These are phyloP conservation scores for Etheostoma spectabile DNA, from an alignment of 2,113 vertebrate genomes.

Conservation along the genomic window DNA sequence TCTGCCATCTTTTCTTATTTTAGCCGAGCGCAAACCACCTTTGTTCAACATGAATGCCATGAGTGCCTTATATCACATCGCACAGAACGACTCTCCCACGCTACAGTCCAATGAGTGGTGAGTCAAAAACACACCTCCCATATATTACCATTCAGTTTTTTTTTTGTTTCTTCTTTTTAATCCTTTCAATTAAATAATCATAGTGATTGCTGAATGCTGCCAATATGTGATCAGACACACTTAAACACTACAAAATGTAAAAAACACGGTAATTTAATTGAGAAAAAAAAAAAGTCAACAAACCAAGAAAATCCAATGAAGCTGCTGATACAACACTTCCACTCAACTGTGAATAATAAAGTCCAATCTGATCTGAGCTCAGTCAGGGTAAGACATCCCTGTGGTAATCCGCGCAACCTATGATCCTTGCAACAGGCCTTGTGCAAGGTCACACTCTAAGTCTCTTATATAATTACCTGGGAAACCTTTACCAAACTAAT, in stretches of 20 bases:
- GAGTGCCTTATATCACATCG: constrained; percentile 99
- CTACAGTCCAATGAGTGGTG: constrained; percentile 98
- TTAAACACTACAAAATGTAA: background rate
- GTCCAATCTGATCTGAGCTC: constrained; percentile 13
- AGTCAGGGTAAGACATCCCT: constrained; percentile 44
- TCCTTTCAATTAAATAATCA: background rate
- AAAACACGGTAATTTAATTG: background rate
- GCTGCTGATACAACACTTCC: constrained; percentile 13
- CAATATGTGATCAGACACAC: background rate
- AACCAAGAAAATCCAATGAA: background rate
- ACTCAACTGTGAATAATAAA: constrained; percentile 31
- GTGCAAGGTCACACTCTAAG: constrained; percentile 52
- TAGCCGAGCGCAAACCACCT: constrained; percentile 98
- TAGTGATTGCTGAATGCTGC: background rate
- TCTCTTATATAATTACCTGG: constrained; percentile 64
- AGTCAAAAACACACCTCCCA: constrained; percentile 67
- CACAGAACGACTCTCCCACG: constrained; percentile 97
- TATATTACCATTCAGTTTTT: background rate
- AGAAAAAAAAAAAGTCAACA: background rate
- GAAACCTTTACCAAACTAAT: constrained; percentile 28
- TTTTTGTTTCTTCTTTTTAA: background rate
- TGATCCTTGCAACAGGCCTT: constrained; percentile 45
- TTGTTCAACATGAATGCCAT: constrained; percentile 99
- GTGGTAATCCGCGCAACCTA: constrained; percentile 57
- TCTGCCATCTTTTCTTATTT: constrained; percentile 51